Evolutionary conservation across 2,113 vertebrate species (phyloP), one percentile per base, ranked within the genome.

Genomic region (Potamarius usumacintae): DNA sequence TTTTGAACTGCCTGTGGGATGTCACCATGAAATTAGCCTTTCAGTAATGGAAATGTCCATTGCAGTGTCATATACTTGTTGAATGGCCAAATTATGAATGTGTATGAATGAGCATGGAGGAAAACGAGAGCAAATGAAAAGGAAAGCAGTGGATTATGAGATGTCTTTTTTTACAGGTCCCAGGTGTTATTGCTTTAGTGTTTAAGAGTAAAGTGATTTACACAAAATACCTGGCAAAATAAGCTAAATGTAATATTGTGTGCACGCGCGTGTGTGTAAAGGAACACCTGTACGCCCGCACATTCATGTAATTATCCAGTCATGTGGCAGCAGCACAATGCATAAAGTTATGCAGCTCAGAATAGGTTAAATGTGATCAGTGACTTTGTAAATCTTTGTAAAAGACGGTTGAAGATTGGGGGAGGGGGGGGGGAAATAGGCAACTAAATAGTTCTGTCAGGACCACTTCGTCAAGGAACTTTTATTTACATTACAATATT

Each of bases 61-160:
- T 69, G 6, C 18, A 55, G 42, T 27, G 55, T 42, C 22, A 3
- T 14, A 25, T 52, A 77, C 22, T 53, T 25, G 72, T 55, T 71
- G 9, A 84, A 84, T 27, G 65, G 52, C 42, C 58, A 48, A 82
- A 83, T 25, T 67, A 58, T n/a, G 53, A 9, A n/a, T 30, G 27
- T 15, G 9, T 17, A 3, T 42, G 22, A 77, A 9, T 52, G 5
- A 60, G 72, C 3, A 42, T 63, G 22, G 27, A 27, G 30, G 79
- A 18, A 22, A 86, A 89, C 86, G 42, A 87, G 76, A 11, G n/a
- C 77, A 69, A 62, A n/a, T 42, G 7, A 78, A 27, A 48, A 2
- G 52, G 25, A 15, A 58, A 20, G 69, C 10, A n/a, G 48, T 42
- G 25, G 50, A 57, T 57, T n/a, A 42, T 69, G 9, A 83, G 50